A percentile compares a stretch with the other conserved stretches of the same genome.
Evolutionary conservation across 2,888 invertebrate genomes (phyloP).

Genomic region (Harmothoe impar): DNA sequence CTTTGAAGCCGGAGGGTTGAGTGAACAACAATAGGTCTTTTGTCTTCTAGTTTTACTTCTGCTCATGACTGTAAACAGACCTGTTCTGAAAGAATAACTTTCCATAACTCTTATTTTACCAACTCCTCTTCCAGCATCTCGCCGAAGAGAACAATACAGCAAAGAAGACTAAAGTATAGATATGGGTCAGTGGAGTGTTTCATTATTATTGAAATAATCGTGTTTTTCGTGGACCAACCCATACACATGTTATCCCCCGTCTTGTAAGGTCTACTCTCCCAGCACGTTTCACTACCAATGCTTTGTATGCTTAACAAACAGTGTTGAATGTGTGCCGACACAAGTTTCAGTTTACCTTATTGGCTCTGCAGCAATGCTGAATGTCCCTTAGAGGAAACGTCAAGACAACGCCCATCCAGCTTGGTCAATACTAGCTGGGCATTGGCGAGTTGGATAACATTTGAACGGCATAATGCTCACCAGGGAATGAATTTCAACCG

Average conservation of each 20-base stretch:
- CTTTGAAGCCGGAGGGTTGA: too few species aligned
- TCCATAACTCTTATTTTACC: too few species aligned
- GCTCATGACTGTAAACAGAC: too few species aligned
- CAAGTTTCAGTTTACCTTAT: conserved; percentile 15
- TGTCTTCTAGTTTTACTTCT: too few species aligned
- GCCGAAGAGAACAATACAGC: too few species aligned
- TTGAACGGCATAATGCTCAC: neutral
- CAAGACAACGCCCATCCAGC: neutral
- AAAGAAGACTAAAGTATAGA: neutral
- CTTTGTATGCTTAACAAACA: neutral
- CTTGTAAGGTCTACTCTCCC: neutral
- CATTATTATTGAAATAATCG: neutral
- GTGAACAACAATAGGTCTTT: too few species aligned
- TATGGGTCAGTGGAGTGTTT: conserved; percentile 7
- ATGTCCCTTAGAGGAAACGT: conserved; percentile 6
- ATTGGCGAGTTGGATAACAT: neutral
- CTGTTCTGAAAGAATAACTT: too few species aligned
- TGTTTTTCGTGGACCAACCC: neutral
- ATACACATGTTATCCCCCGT: neutral
- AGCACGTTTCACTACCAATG: neutral
- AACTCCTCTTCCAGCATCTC: too few species aligned
- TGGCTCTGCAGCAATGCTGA: neutral
- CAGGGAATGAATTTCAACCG: neutral
- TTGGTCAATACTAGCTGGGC: neutral
- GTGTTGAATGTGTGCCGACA: neutral